phyloP scores from a whole-genome alignment of 2,888 invertebrate genomes.

The Amiota mariae region DNA sequence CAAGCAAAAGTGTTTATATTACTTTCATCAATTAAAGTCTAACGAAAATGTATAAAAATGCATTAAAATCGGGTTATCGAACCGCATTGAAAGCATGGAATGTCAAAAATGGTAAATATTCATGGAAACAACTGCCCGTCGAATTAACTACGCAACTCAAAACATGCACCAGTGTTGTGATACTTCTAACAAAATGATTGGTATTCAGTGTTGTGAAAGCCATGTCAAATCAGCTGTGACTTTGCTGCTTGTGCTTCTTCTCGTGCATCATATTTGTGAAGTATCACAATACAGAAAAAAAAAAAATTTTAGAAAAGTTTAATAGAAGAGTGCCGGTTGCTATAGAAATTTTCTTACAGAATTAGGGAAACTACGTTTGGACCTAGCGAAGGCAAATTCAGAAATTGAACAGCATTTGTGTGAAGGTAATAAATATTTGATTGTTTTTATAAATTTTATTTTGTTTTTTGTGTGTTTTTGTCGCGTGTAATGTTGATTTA shows the following conservation, averaged over 20 bases:
- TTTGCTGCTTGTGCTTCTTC: not conserved
- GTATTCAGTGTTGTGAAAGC: not conserved
- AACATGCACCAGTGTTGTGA: not conserved
- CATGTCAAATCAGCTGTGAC: not conserved
- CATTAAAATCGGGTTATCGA: constrained; percentile 61
- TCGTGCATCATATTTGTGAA: not conserved
- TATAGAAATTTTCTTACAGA: constrained; percentile 54
- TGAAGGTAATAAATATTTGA: constrained; percentile 66
- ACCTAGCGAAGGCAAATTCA: constrained; percentile 62
- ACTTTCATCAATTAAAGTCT: not conserved
- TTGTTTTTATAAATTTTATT: too few relatives aligned
- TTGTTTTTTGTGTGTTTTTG: not conserved
- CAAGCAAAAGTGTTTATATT: too few relatives aligned
- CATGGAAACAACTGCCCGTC: not conserved
- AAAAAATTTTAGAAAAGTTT: not conserved
- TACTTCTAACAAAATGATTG: not conserved
- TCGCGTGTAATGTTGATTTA: not conserved
- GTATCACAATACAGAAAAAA: not conserved
- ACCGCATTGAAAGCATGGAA: constrained; percentile 68
- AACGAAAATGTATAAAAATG: constrained; percentile 63
- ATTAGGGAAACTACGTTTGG: constrained; percentile 63
- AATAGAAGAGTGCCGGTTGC: not conserved
- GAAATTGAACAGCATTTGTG: constrained; percentile 69
- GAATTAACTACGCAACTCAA: not conserved
- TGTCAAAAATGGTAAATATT: constrained; percentile 62